These are phyloP conservation scores for Aelia acuminata DNA, from an alignment of 2,888 invertebrate species.

Conservation along the genomic window DNA sequence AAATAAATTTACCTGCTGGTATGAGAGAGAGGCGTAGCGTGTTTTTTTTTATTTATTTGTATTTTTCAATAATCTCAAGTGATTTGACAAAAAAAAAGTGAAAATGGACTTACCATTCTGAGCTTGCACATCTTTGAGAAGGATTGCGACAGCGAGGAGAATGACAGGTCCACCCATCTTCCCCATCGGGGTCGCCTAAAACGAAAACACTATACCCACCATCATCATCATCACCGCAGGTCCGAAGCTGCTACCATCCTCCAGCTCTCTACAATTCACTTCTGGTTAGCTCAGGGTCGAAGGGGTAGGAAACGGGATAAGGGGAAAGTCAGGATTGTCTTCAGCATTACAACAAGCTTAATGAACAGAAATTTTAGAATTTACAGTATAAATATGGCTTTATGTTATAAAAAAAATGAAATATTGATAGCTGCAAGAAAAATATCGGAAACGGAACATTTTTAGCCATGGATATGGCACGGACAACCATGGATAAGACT, in stretches of 20 bases:
- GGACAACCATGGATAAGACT: no score
- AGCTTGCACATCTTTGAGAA: slow-evolving; percentile 49
- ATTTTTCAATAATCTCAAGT: slow-evolving; percentile 1
- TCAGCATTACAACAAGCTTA: background rate
- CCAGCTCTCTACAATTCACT: slow-evolving; percentile 35
- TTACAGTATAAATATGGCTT: no score
- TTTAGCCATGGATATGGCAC: no score
- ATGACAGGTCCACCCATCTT: slow-evolving; percentile 52
- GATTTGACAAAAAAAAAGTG: slow-evolving; percentile 23
- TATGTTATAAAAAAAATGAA: no score
- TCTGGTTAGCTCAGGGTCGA: background rate
- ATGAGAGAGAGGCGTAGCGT: slow-evolving; percentile 39
- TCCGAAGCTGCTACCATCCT: slow-evolving; percentile 45
- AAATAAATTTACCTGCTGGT: slow-evolving; percentile 33
- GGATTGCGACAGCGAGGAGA: slow-evolving; percentile 55
- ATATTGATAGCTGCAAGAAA: no score
- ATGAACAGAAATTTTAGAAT: no score
- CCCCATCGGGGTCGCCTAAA: slow-evolving; percentile 57
- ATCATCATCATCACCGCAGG: slow-evolving; percentile 56
- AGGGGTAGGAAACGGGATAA: background rate
- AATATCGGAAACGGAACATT: no score
- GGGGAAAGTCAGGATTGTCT: background rate
- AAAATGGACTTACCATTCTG: slow-evolving; percentile 54
- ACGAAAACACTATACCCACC: slow-evolving; percentile 55
- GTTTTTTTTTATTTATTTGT: slow-evolving; percentile 24